A percentile compares a stretch with the other conserved stretches of the same genome.
These are phyloP conservation scores for Calosoma granatense DNA, from an alignment of 1,140 invertebrate genomes.

Conservation along the genomic window DNA sequence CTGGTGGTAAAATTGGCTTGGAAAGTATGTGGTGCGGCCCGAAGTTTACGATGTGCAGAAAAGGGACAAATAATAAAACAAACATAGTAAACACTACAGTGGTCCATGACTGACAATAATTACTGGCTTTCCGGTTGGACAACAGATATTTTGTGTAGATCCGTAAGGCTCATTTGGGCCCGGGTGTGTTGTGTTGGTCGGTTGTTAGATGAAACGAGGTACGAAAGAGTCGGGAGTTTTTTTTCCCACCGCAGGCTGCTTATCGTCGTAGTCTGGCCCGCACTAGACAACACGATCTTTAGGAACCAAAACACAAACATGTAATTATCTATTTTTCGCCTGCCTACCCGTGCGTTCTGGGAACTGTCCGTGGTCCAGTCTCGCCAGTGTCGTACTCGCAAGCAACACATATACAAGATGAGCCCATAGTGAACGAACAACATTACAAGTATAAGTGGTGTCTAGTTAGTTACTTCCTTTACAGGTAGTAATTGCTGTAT, in stretches of 20 bases:
- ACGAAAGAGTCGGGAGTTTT: neutral
- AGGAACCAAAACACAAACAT: conserved; percentile 2
- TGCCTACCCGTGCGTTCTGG: conserved; percentile 5
- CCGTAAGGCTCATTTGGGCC: neutral
- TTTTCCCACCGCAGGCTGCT: neutral
- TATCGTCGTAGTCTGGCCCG: neutral
- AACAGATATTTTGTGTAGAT: neutral
- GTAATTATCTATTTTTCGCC: conserved; percentile 9
- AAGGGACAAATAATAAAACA: too few relatives aligned
- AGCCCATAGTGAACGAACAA: too few relatives aligned
- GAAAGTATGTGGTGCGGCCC: too few relatives aligned
- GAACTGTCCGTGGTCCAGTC: neutral
- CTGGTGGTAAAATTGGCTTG: too few relatives aligned
- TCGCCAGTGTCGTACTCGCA: conserved; percentile 1
- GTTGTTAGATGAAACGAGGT: neutral
- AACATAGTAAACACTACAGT: too few relatives aligned
- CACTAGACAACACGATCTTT: neutral
- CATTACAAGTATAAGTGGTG: too few relatives aligned
- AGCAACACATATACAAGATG: too few relatives aligned
- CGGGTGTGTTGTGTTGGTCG: neutral
- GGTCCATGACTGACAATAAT: too few relatives aligned
- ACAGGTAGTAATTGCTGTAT: too few relatives aligned
- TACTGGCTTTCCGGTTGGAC: too few relatives aligned
- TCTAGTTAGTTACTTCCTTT: too few relatives aligned
- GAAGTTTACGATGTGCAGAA: too few relatives aligned